Evolutionary conservation across 2,888 invertebrate species (phyloP), one percentile per base, ranked within the genome.

Genomic region (Geotrupes spiniger): DNA sequence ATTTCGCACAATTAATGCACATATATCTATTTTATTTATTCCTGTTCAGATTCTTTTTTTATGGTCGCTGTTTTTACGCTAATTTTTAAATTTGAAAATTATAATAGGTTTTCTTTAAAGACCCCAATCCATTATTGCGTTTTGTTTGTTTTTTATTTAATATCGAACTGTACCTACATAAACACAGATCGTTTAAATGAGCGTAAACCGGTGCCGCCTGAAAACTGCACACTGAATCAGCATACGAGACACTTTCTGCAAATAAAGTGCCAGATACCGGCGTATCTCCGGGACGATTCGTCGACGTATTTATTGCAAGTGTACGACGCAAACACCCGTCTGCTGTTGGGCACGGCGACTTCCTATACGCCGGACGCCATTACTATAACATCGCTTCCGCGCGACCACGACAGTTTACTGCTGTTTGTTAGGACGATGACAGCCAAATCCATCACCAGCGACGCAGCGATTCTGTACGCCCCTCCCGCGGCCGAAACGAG

Each of bases 231-330:
- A 40, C 70, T 78, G 54, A 62, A 63, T 49, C 70, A 73, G 55
- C 76, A 77, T 59, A 75, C 72, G 53, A 63, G 65, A 44, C 72
- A 72, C 55, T 70, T 70, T 54, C 69, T 78, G 53, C 69, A 70
- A 60, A 72, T 78, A 55, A 73, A 72, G 64, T 78, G 78, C 63
- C 72, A 74, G 49, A 70, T 73, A 56, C 65, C 70, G 56, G 69
- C 71, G 57, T 62, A 66, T 57, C 59, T 66, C 52, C 44, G 48
- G 25, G 50, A 56, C 48, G 48, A 51, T 27, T 55, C 56, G 44
- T 68, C 72, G 53, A 74, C 73, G 53, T 78, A 76, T 63, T 66
- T 78, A 40, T 72, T 78, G 55, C 78, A 78, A 65, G 77, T 76
- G 47, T 78, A 73, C 68, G 77, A 78, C 57, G 77, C 78, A 26